phyloP scores from a whole-genome alignment of 2,113 vertebrate genomes.

The Chaetops frenatus region DNA sequence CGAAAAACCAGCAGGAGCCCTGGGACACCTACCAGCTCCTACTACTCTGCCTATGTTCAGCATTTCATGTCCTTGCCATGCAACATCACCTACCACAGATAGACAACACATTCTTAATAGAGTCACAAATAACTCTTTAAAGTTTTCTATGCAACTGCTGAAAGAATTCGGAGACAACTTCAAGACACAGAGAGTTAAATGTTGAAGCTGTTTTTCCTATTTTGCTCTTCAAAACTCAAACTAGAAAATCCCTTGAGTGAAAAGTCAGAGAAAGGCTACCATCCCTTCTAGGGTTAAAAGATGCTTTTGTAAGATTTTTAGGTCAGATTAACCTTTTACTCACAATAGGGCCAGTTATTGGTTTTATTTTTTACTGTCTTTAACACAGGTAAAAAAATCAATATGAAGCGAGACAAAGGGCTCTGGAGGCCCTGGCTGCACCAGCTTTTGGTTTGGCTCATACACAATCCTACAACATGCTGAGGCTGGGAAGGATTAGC shows the following conservation, averaged over 20 bases:
- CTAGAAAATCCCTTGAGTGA: constrained; percentile 52
- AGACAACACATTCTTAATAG: not conserved
- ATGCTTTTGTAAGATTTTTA: constrained; percentile 78
- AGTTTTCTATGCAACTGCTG: not conserved
- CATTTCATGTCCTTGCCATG: not conserved
- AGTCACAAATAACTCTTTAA: not conserved
- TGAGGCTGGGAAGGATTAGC: constrained; percentile 81
- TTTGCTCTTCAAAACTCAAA: constrained; percentile 59
- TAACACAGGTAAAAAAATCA: constrained; percentile 76
- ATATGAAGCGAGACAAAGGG: constrained; percentile 73
- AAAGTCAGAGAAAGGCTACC: constrained; percentile 42
- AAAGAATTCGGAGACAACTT: constrained; percentile 29
- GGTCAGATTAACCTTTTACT: constrained; percentile 79
- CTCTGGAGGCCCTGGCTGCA: constrained; percentile 70
- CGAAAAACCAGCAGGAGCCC: not conserved
- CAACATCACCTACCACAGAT: not conserved
- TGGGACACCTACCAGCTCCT: not conserved
- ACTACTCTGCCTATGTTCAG: not conserved
- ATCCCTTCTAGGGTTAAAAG: constrained; percentile 73
- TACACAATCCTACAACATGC: constrained; percentile 76
- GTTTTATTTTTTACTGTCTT: constrained; percentile 72
- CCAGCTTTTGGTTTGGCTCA: constrained; percentile 71
- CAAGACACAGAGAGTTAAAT: constrained; percentile 22
- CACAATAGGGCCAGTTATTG: constrained; percentile 68
- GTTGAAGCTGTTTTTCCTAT: constrained; percentile 50